Evolutionary conservation across 2,888 invertebrate genomes (phyloP), one percentile per base, ranked within the genome.

Genomic region (Mesorhabditis spiculigera): DNA sequence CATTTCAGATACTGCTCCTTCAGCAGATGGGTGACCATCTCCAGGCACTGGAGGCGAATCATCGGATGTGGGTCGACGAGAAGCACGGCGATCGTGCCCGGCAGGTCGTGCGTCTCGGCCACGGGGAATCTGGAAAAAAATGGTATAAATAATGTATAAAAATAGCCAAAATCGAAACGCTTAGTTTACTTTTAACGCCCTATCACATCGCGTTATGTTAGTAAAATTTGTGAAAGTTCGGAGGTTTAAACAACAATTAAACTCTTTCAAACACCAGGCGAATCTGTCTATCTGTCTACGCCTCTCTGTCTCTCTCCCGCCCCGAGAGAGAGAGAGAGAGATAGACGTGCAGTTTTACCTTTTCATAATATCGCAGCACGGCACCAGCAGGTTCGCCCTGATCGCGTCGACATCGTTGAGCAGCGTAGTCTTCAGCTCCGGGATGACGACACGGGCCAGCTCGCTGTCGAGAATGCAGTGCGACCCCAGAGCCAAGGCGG

Each of bases 391-490:
- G n/a, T 50, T 50, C 8, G 58, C 58, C 58, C 58, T 10, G 58
- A 50, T n/a, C 10, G 58, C 58, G n/a, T 10, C 58, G n/a, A n/a
- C 8, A 50, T n/a, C n/a, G 58, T 10, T n/a, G 8, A 13, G 58
- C n/a, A 50, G 58, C n/a, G 8, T n/a, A 50, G 8, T 50, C 10
- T 13, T 50, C 8, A 50, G 58, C n/a, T 50, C 58, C n/a, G 58
- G 58, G 8, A 50, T 10, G n/a, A 50, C 8, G 10, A 13, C 58
- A 13, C n/a, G 8, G n/a, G 58, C n/a, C 58, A 50, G 58, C 58
- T 50, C 58, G 8, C 58, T n/a, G n/a, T 50, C 58, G n/a, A 50
- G n/a, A 50, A 50, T 50, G n/a, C 58, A 50, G n/a, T 50, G 58
- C n/a, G 58, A 13, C n/a, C 58, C 58, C 8, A 50, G 8, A 50